These are phyloP conservation scores for Ruditapes philippinarum DNA, from an alignment of 1,140 invertebrate genomes.

Conservation along the genomic window DNA sequence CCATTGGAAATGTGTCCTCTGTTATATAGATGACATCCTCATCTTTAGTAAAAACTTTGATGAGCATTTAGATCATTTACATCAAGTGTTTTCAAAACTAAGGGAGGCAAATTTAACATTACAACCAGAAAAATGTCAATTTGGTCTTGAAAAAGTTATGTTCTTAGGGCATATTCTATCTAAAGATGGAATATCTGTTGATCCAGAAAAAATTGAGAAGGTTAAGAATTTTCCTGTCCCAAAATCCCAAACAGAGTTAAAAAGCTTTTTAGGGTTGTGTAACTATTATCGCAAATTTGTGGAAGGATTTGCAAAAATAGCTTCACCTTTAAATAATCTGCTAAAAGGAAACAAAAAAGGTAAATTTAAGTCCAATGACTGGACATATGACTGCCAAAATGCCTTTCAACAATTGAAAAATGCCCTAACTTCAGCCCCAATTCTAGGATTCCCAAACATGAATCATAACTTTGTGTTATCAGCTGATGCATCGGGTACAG, in stretches of 20 bases:
- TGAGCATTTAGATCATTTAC: conserved; percentile 63
- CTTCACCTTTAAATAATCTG: conserved; percentile 80
- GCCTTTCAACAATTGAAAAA: conserved; percentile 73
- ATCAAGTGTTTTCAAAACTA: conserved; percentile 67
- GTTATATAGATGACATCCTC: conserved; percentile 75
- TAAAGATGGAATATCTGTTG: conserved; percentile 54
- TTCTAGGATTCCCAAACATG: conserved; percentile 71
- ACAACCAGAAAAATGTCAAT: conserved; percentile 63
- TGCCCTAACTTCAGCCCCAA: conserved; percentile 61
- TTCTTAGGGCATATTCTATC: conserved; percentile 68
- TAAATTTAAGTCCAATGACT: conserved; percentile 25
- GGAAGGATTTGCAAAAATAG: conserved; percentile 79
- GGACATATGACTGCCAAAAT: conserved; percentile 62
- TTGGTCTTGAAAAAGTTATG: conserved; percentile 55
- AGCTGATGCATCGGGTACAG: conserved; percentile 74
- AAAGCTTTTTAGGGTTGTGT: conserved; percentile 86
- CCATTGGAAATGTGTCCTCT: conserved; percentile 59
- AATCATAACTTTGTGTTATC: conserved; percentile 71
- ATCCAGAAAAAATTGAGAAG: conserved; percentile 51
- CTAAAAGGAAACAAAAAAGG: conserved; percentile 57
- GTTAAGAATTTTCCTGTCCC: conserved; percentile 65
- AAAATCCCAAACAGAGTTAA: conserved; percentile 81
- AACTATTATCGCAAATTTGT: conserved; percentile 85
- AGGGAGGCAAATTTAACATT: conserved; percentile 58
- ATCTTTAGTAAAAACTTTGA: conserved; percentile 67